phyloP scores from a whole-genome alignment of 2,888 invertebrate species.

The Lithophane leautieri region DNA sequence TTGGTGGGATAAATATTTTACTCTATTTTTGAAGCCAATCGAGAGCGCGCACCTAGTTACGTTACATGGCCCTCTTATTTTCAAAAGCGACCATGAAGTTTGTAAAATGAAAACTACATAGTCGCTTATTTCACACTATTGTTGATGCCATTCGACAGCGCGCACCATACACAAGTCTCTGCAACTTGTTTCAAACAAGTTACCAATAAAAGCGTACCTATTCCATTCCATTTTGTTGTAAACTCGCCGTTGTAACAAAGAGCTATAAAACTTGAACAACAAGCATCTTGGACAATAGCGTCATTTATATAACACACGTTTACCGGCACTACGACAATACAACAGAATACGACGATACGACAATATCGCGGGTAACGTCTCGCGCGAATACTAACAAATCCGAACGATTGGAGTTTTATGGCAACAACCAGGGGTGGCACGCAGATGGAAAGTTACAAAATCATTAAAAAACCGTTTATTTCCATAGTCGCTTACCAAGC shows the following conservation, averaged over 20 bases:
- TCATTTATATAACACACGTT: slow-evolving; percentile 59
- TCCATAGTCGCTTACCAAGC: too few species aligned
- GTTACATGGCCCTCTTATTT: background rate
- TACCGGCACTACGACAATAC: slow-evolving; percentile 46
- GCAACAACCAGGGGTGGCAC: slow-evolving; percentile 44
- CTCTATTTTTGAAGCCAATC: background rate
- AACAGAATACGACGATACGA: slow-evolving; percentile 34
- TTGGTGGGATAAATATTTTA: too few species aligned
- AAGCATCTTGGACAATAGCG: slow-evolving; percentile 51
- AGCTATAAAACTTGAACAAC: slow-evolving; percentile 55
- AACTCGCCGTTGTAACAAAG: slow-evolving; percentile 45
- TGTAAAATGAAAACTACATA: too few species aligned
- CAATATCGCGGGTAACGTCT: slow-evolving; percentile 45
- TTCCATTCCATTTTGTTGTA: slow-evolving; percentile 44
- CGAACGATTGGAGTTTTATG: slow-evolving; percentile 59
- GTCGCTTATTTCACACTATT: too few species aligned
- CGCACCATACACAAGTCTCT: background rate
- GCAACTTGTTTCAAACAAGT: slow-evolving; percentile 7
- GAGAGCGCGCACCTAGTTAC: background rate
- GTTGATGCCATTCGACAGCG: background rate
- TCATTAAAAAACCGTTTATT: background rate
- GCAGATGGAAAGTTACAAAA: background rate
- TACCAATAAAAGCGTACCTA: slow-evolving; percentile 15
- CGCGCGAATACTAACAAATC: slow-evolving; percentile 56
- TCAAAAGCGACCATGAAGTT: too few species aligned